Percentiles rank a stretch among this genome's conserved stretches.
Conservation (phyloP, 1,140 invertebrate genomes). For the Metopolophium dirhodum region DNA sequence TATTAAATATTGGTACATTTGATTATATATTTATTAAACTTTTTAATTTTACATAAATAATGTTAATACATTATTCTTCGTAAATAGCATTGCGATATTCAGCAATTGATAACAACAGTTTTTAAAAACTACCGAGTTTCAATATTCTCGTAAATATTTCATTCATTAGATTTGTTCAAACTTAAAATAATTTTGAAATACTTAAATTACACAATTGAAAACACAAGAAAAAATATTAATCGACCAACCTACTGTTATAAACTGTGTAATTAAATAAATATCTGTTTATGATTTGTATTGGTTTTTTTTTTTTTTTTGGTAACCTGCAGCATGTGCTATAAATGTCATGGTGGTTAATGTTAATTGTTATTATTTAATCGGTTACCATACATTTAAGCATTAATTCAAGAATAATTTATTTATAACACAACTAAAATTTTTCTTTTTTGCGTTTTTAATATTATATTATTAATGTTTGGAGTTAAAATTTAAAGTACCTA, state of each 20-base stretch:
- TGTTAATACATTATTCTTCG: no score
- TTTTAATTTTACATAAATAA: no score
- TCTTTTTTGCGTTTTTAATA: not conserved
- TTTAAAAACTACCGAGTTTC: no score
- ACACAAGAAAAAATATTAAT: not conserved
- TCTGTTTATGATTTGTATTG: not conserved
- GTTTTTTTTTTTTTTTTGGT: not conserved
- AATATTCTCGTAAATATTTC: no score
- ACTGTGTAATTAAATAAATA: not conserved
- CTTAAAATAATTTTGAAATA: not conserved
- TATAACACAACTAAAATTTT: not conserved
- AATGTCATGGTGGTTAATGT: not conserved
- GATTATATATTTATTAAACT: no score
- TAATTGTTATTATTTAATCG: not conserved
- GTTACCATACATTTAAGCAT: not conserved
- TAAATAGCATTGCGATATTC: no score
- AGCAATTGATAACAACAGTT: no score
- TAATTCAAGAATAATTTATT: not conserved
- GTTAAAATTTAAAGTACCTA: not conserved
- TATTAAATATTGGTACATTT: no score
- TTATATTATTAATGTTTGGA: not conserved
- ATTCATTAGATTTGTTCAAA: no score
- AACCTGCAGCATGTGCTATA: not conserved
- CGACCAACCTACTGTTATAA: not conserved
- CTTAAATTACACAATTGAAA: not conserved